These are phyloP conservation scores for Cherax quadricarinatus DNA, from an alignment of 1,140 invertebrate genomes.

Conservation along the genomic window DNA sequence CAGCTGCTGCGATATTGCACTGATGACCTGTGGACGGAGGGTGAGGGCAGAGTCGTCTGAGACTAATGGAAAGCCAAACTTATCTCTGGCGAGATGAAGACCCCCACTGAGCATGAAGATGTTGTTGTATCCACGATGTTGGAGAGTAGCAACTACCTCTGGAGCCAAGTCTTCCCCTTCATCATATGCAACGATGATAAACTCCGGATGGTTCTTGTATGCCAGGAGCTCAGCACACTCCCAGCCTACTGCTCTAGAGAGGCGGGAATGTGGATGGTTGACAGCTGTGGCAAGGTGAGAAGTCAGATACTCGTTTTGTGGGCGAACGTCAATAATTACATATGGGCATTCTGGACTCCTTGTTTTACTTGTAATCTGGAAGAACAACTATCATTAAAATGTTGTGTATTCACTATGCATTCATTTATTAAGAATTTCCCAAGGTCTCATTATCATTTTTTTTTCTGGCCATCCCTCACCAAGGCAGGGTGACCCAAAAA, in stretches of 20 bases:
- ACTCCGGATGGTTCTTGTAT: conserved; percentile 78
- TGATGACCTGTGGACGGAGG: neutral
- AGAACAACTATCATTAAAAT: neutral
- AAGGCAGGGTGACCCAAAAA: too few relatives aligned
- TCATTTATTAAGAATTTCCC: too few relatives aligned
- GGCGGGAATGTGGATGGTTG: conserved; percentile 77
- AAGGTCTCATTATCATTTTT: too few relatives aligned
- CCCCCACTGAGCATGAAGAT: conserved; percentile 80
- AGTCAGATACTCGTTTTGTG: conserved; percentile 76
- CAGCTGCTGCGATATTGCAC: neutral
- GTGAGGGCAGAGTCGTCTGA: neutral
- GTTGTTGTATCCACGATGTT: conserved; percentile 80
- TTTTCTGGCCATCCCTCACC: too few relatives aligned
- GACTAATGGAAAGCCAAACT: conserved; percentile 65
- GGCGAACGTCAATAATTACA: conserved; percentile 79
- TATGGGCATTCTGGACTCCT: conserved; percentile 76
- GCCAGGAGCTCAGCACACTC: conserved; percentile 77
- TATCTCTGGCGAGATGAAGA: conserved; percentile 70
- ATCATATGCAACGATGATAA: conserved; percentile 80
- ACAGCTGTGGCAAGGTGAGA: conserved; percentile 78
- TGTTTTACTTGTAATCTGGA: conserved; percentile 35
- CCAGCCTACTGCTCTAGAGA: conserved; percentile 78
- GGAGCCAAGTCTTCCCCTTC: conserved; percentile 78
- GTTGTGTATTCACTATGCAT: too few relatives aligned
- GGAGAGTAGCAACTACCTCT: conserved; percentile 77